Conservation (phyloP, 2,888 invertebrate genomes). For the Drosophila neotestacea region DNA sequence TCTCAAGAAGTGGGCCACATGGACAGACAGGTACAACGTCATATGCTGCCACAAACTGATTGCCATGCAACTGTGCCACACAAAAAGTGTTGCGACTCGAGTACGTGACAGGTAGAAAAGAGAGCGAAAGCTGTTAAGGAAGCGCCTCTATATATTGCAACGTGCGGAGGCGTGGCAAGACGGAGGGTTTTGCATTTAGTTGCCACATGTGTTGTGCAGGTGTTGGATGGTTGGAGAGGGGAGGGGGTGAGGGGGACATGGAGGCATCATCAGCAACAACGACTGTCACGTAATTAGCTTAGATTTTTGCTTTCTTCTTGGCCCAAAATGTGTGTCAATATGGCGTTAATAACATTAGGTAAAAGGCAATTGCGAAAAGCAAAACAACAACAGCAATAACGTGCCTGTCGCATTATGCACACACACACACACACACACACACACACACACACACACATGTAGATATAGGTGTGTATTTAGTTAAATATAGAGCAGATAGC, state of each 20-base stretch:
- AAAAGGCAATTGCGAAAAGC: conserved; percentile 65
- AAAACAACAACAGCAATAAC: background rate
- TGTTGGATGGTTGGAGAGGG: background rate
- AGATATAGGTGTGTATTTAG: background rate
- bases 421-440: conserved; percentile 23
- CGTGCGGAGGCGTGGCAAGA: conserved; percentile 9
- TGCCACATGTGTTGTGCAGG: conserved; percentile 3
- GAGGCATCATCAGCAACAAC: background rate
- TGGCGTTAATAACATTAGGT: conserved; percentile 75
- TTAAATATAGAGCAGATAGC: conserved; percentile 18
- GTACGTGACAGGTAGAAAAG: conserved; percentile 54
- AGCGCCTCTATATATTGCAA: conserved; percentile 43
- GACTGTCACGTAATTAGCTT: conserved; percentile 77
- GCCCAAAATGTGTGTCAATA: conserved; percentile 70
- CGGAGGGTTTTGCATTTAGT: background rate
- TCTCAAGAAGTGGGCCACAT: conserved; percentile 17
- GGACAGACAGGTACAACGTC: conserved; percentile 15
- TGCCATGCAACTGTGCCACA: conserved; percentile 43
- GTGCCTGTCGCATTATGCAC: conserved; percentile 47
- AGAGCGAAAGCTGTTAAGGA: conserved; percentile 58
- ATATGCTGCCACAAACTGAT: conserved; percentile 36
- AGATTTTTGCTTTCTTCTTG: conserved; percentile 58
- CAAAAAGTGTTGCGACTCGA: conserved; percentile 4
- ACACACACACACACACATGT: background rate
- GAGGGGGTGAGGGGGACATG: background rate